These are phyloP conservation scores for Acrocephalus arundinaceus DNA, from an alignment of 2,113 vertebrate genomes.

Conservation along the genomic window DNA sequence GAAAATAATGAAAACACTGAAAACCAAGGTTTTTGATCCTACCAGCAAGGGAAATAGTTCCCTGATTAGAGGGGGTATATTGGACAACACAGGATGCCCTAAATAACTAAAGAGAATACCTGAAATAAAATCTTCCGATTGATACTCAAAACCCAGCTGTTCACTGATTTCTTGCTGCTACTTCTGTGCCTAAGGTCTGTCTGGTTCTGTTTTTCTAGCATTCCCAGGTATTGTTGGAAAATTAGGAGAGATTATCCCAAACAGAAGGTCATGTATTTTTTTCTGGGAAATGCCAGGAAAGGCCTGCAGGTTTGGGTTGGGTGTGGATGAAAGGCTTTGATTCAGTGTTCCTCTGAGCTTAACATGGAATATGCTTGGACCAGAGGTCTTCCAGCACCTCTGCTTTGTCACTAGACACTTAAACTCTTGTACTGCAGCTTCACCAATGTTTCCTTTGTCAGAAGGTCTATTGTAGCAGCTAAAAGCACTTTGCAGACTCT, in stretches of 20 bases:
- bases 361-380: not conserved
- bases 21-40: not conserved
- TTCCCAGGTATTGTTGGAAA: not conserved
- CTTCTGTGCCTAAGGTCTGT: not conserved
- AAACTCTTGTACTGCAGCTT: not conserved
- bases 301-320: not conserved
- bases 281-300: not conserved
- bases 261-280: accelerated
- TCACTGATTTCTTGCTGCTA: not conserved
- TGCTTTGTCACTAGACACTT: not conserved
- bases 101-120: not conserved
- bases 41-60: not conserved
- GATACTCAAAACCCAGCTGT: not conserved
- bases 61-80: not conserved
- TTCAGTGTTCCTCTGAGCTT: not conserved
- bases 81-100: not conserved
- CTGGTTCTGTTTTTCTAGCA: not conserved
- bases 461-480: not conserved
- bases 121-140: not conserved
- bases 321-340: not conserved
- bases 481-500: not conserved
- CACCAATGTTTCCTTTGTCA: not conserved
- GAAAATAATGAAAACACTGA: too few species aligned
- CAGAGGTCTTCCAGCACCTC: not conserved
- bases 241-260: not conserved